These are phyloP conservation scores for Acronicta aceris DNA, from an alignment of 2,888 invertebrate genomes.

Conservation along the genomic window DNA sequence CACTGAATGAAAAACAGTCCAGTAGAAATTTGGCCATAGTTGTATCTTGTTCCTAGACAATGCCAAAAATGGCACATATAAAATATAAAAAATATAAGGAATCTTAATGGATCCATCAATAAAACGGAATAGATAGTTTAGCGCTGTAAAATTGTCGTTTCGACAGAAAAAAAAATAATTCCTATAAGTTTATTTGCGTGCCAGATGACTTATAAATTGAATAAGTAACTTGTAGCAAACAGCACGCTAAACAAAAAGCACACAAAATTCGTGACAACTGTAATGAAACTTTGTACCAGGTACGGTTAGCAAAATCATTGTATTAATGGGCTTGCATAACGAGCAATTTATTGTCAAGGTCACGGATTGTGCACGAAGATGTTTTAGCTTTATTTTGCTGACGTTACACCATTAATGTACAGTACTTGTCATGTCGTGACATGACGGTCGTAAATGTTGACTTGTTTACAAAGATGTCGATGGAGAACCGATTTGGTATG, in stretches of 20 bases:
- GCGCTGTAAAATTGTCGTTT: no score
- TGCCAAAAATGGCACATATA: no score
- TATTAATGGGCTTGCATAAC: conserved; percentile 50
- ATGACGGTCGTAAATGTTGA: conserved; percentile 5
- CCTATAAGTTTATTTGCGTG: conserved; percentile 40
- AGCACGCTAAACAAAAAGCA: conserved; percentile 48
- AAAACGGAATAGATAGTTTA: no score
- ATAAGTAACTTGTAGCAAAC: conserved; percentile 47
- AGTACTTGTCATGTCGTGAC: conserved; percentile 15
- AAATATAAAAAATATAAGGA: no score
- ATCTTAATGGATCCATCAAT: no score
- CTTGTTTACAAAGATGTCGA: conserved; percentile 23
- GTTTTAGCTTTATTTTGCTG: conserved; percentile 38
- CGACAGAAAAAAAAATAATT: no score
- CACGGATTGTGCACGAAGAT: conserved; percentile 48
- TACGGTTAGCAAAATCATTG: conserved; percentile 39
- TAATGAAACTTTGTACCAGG: conserved; percentile 48
- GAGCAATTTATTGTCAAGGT: conserved; percentile 55
- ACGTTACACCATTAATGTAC: conserved; percentile 24
- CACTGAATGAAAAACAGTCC: no score
- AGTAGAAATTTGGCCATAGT: no score
- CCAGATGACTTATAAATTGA: conserved; percentile 42
- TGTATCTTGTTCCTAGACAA: no score
- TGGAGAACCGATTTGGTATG: conserved; percentile 6
- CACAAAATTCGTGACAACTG: conserved; percentile 41